Evolutionary conservation across 2,888 invertebrate genomes (phyloP), one percentile per base, ranked within the genome.

Genomic region (Rhimphoctona megacephalus): DNA sequence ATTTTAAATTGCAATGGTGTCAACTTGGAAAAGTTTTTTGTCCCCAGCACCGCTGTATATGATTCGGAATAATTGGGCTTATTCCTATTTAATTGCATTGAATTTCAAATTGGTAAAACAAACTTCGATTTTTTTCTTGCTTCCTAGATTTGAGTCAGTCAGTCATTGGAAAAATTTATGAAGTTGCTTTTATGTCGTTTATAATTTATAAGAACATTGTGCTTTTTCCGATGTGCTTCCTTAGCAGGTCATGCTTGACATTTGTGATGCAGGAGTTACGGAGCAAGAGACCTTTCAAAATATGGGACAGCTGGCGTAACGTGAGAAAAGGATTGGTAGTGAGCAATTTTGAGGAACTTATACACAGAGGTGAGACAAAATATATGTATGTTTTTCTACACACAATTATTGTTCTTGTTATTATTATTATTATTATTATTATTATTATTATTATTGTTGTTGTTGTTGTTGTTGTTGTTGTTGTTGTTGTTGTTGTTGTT

Each of bases 201-300:
- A 64, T 70, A 43, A 39, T 43, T 85, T 72, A 72, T 64, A 25
- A 64, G 61, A 61, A 77, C 54, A 78, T 49, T 78, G 64, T 86
- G 81, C 77, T 83, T 83, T 54, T 17, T 67, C 77, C 43, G 33
- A 69, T 81, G 81, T 84, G 86, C 39, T 86, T 81, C 69, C 78
- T 76, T 33, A 84, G 86, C 86, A 86, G 86, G 86, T 86, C 84
- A 86, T 86, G 86, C 86, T 86, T 86, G 86, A 86, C 84, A 84
- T 88, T 89, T 89, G 85, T 83, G 88, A 79, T 95, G 88, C 96
- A 98, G 98, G 98, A 98, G 96, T 97, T 97, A 96, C 97, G 98
- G 96, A 97, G 97, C 96, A 98, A 98, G 97, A 97, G 98, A 96
- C 98, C 98, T 96, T 98, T 98, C 96, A 98, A 98, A 97, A 97